phyloP scores from a whole-genome alignment of 2,888 invertebrate species.

The Hirtodrosophila histrioides region DNA sequence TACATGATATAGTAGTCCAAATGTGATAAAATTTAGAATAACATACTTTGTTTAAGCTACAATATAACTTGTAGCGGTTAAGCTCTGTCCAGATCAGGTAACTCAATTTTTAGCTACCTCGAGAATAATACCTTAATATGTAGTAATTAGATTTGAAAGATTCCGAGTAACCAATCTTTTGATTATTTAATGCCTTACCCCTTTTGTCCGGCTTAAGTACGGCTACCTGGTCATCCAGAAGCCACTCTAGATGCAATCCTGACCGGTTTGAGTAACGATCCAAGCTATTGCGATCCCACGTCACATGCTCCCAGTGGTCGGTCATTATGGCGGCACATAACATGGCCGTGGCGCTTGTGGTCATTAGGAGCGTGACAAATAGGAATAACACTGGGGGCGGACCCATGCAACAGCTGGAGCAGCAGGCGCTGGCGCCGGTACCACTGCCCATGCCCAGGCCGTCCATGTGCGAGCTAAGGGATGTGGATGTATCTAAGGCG shows the following conservation, averaged over 20 bases:
- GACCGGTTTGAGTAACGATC: slow-evolving; percentile 85
- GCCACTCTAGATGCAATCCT: slow-evolving; percentile 88
- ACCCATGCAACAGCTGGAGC: slow-evolving; percentile 81
- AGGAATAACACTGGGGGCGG: slow-evolving; percentile 84
- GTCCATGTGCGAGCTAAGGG: slow-evolving; percentile 81
- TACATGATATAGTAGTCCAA: no score
- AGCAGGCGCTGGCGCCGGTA: slow-evolving; percentile 73
- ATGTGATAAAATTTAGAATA: no score
- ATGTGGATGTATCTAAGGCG: slow-evolving; percentile 74
- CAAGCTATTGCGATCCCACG: slow-evolving; percentile 88
- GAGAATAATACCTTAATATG: no score
- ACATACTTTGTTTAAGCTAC: no score
- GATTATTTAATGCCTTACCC: slow-evolving; percentile 62
- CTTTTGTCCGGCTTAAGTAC: slow-evolving; percentile 86
- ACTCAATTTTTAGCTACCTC: no score
- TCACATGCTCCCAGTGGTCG: slow-evolving; percentile 95
- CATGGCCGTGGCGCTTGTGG: slow-evolving; percentile 91
- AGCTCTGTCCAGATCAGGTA: no score
- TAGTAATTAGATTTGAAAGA: no score
- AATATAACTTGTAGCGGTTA: no score
- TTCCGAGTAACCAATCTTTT: no score
- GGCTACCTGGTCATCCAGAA: slow-evolving; percentile 90
- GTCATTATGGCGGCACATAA: slow-evolving; percentile 94
- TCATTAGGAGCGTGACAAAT: slow-evolving; percentile 87
- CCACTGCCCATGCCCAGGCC: slow-evolving; percentile 75